Evolutionary conservation across 2,888 invertebrate species (phyloP), one percentile per base, ranked within the genome.

Genomic region (Mythimna lalbum): DNA sequence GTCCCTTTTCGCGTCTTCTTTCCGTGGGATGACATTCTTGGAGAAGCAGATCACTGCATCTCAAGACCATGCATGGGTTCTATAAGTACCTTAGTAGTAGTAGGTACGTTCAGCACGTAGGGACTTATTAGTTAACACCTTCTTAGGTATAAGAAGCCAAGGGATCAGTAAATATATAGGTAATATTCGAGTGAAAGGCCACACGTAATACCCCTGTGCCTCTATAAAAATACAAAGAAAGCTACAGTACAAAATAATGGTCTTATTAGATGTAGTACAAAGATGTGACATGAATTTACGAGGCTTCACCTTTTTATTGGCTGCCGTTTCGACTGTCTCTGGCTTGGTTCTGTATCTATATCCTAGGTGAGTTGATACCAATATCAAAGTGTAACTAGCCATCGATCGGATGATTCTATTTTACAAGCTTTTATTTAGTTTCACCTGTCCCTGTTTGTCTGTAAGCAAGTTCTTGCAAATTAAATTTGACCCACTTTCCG

Each of bases 141-240:
- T 14, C 17, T 43, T 43, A 17, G 43, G 43, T 17, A 36, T 68
- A 56, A 56, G 21, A 73, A 68, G 55, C 68, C 27, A 43, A 56
- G 21, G 33, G 60, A 73, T 76, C 43, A 76, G 36, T 21, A 9
- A 47, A 27, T 61, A 9, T 56, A 60, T 67, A 55, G 27, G 12
- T 12, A 56, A 17, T n/a, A 56, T 61, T 21, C 5, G 47, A 43
- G 12, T 63, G 9, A 33, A 73, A 50, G 33, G 27, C 50, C 33
- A 73, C 27, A 10, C 47, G 50, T 57, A 33, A 50, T 72, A 23
- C 10, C 14, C 19, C 63, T 72, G 21, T 14, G 27, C n/a, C 7
- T 59, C n/a, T 49, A 36, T 19, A 36, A 36, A 17, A 55, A 49
- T 14, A 23, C 21, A 50, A 36, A n/a, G 14, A 6, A 57, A 21